Percentiles rank a stretch among this genome's conserved stretches.
These are phyloP conservation scores for Coenobita brevimanus DNA, from an alignment of 1,140 invertebrate genomes.

Conservation along the genomic window DNA sequence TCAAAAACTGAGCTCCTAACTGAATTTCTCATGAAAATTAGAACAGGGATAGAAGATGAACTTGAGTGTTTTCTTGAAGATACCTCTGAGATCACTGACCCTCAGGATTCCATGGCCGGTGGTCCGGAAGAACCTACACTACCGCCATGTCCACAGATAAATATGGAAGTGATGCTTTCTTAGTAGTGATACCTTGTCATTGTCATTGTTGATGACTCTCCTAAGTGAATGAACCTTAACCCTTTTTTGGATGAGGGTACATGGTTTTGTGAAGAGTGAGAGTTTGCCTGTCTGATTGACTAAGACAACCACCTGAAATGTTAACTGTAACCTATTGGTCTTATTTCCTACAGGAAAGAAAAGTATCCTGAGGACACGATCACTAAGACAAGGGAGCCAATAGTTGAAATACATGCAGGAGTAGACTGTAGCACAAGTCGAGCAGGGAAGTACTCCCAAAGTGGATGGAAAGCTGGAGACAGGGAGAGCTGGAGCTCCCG, in stretches of 20 bases:
- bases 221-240: neutral
- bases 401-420: neutral
- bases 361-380: neutral
- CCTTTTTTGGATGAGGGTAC: neutral
- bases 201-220: neutral
- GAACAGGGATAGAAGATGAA: too few relatives aligned
- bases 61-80: neutral
- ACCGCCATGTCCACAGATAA: too few relatives aligned
- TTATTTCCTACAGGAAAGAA: neutral
- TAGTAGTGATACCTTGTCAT: neutral
- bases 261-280: too few relatives aligned
- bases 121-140: neutral
- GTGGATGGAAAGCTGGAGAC: too few relatives aligned
- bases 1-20: conserved; percentile 2
- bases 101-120: neutral
- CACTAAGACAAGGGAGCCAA: neutral
- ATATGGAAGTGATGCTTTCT: too few relatives aligned
- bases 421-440: too few relatives aligned
- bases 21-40: neutral
- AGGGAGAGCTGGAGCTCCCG: too few relatives aligned
- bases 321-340: neutral
- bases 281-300: neutral
- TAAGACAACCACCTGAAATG: neutral
- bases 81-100: neutral
- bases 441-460: too few relatives aligned